Evolutionary conservation across 2,888 invertebrate species (phyloP).

Genomic region (Ceriagrion tenellum): DNA sequence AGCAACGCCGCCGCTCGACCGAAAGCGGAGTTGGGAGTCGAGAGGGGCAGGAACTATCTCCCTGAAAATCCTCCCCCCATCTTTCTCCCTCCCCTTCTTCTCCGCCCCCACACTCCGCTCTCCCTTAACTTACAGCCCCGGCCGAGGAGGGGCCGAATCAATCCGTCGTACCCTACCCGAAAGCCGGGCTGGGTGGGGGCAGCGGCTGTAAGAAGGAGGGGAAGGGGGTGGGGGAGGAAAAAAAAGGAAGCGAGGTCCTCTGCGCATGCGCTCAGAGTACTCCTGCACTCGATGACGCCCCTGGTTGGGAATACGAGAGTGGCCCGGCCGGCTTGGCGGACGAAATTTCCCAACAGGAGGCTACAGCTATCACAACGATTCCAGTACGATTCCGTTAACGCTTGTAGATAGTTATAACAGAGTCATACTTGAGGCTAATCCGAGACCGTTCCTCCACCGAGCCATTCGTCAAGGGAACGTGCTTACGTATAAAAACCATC

Average conservation of each 20-base stretch:
- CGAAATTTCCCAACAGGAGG: background rate
- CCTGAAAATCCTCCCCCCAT: background rate
- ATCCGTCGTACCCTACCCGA: background rate
- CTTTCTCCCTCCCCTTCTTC: background rate
- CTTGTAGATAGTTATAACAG: too few relatives aligned
- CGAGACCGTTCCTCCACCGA: too few relatives aligned
- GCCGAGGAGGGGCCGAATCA: constrained; percentile 41
- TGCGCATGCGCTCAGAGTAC: constrained; percentile 50
- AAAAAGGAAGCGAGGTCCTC: background rate
- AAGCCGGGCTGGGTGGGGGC: background rate
- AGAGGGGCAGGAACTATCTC: background rate
- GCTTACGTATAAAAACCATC: too few relatives aligned
- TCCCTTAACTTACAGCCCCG: background rate
- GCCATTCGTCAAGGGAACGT: too few relatives aligned
- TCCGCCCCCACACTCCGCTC: background rate
- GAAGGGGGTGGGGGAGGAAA: background rate
- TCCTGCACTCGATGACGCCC: constrained; percentile 19
- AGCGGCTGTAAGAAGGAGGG: background rate
- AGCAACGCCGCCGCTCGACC: background rate
- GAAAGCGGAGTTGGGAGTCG: background rate
- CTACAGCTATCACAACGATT: too few relatives aligned
- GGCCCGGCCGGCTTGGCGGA: background rate
- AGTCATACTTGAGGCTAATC: too few relatives aligned
- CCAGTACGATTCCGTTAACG: too few relatives aligned
- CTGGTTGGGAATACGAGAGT: background rate